phyloP scores from a whole-genome alignment of 1,140 invertebrate species.

The Acromyrmex charruanus region DNA sequence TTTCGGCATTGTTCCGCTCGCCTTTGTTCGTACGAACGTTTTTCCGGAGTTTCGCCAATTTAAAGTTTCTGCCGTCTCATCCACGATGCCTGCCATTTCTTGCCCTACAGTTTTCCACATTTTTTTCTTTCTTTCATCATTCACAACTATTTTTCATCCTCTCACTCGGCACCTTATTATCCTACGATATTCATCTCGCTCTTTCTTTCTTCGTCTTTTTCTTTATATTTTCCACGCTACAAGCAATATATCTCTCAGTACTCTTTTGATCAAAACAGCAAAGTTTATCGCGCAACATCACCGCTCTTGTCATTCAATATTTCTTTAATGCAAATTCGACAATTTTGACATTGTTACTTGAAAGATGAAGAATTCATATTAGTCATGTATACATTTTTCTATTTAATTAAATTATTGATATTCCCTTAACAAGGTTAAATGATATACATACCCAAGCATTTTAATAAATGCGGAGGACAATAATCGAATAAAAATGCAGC shows the following conservation, averaged over 20 bases:
- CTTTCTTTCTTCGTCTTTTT: constrained; percentile 19
- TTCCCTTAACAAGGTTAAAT: neutral
- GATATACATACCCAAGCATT: neutral
- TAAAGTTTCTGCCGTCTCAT: constrained; percentile 66
- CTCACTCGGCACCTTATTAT: constrained; percentile 51
- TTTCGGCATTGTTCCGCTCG: constrained; percentile 59
- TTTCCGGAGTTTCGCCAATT: constrained; percentile 69
- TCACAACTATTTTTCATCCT: constrained; percentile 44
- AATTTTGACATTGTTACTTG: neutral
- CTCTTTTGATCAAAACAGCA: neutral
- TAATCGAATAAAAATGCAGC: neutral
- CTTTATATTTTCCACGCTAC: neutral
- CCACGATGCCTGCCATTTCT: constrained; percentile 53
- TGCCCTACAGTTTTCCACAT: constrained; percentile 53
- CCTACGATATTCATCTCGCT: constrained; percentile 26
- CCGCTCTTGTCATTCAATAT: neutral
- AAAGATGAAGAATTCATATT: neutral
- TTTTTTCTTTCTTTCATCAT: constrained; percentile 34
- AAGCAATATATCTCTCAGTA: neutral
- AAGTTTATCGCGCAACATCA: neutral
- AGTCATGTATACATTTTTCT: neutral
- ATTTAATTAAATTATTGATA: neutral
- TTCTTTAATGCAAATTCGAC: neutral
- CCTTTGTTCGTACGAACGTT: constrained; percentile 70
- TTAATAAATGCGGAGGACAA: neutral